A percentile compares a stretch with the other conserved stretches of the same genome.
Conservation (phyloP, 2,113 vertebrate genomes). For the Brachypodius melanocephalos region DNA sequence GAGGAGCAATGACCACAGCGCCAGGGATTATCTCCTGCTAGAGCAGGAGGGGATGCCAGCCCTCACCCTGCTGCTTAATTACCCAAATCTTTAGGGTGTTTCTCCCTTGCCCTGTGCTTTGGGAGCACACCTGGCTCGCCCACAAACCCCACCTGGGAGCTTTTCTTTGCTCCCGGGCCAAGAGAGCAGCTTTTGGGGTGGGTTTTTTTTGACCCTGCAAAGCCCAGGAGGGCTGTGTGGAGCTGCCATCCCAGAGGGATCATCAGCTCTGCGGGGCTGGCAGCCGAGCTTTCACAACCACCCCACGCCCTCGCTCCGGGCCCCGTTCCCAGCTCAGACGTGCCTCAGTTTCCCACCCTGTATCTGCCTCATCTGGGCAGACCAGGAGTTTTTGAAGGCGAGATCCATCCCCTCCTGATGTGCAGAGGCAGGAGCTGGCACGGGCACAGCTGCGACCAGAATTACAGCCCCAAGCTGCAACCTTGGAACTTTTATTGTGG, state of each 20-base stretch:
- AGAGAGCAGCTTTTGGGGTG: neutral
- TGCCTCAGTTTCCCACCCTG: constrained; percentile 47
- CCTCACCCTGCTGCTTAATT: neutral
- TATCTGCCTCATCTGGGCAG: neutral
- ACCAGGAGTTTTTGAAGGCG: neutral
- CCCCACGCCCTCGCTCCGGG: neutral
- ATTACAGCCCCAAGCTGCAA: neutral
- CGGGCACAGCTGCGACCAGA: neutral
- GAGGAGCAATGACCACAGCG: fast-evolving
- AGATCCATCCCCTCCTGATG: neutral
- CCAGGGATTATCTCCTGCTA: neutral
- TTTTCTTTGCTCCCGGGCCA: neutral
- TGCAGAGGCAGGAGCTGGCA: neutral
- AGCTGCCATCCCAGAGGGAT: neutral
- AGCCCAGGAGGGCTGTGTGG: neutral
- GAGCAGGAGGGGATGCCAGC: neutral
- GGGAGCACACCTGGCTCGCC: neutral
- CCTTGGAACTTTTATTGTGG: constrained; percentile 1
- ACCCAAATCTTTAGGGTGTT: neutral
- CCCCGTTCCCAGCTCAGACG: neutral
- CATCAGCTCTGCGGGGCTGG: neutral
- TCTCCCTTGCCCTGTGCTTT: neutral
- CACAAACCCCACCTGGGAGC: neutral
- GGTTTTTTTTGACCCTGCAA: neutral
- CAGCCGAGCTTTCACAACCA: neutral